Evolutionary conservation across 2,888 invertebrate genomes (phyloP), one percentile per base, ranked within the genome.

Genomic region (Scrobipalpa atriplicella): DNA sequence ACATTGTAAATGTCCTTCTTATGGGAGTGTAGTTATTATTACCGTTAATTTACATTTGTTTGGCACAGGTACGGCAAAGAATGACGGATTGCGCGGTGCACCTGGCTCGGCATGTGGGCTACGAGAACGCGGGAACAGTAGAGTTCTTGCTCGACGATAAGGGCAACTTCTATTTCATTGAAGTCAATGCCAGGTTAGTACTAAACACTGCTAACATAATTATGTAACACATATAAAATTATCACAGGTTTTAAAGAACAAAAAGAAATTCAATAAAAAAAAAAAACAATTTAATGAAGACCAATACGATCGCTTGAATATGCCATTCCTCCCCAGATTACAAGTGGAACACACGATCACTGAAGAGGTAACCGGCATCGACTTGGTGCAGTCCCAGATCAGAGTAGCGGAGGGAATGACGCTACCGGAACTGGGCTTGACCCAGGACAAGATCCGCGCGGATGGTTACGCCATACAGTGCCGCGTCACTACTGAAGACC

Each of bases 291-390:
- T n/a, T n/a, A n/a, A n/a, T n/a, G n/a, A n/a, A n/a, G n/a, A n/a
- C n/a, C n/a, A n/a, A n/a, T n/a, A n/a, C n/a, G n/a, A n/a, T n/a
- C n/a, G n/a, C n/a, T n/a, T n/a, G n/a, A n/a, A n/a, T n/a, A n/a
- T n/a, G n/a, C n/a, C n/a, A n/a, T 52, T 65, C 41, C 11, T 54
- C 72, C 71, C 10, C 82, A 95, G 97, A 72, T 94, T 99, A 66
- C 99, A 99, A 94, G 99, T 99, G 41, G 99, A 99, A 89, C 99
- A 99, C 85, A 99, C 99, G 0, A 98, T 99, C 16, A 99, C 99
- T 0, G 99, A 99, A 92, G 99, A 99, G 92, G 97, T 99, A 62
- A 99, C 99, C 0, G 99, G 99, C 56, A 97, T 99, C 65, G 99
- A 99, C 92, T 93, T 99, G 75, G 99, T 99, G 0, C 99, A 99